Evolutionary conservation across 2,888 invertebrate species (phyloP), one percentile per base, ranked within the genome.

Genomic region (Orthonevra nobilis): DNA sequence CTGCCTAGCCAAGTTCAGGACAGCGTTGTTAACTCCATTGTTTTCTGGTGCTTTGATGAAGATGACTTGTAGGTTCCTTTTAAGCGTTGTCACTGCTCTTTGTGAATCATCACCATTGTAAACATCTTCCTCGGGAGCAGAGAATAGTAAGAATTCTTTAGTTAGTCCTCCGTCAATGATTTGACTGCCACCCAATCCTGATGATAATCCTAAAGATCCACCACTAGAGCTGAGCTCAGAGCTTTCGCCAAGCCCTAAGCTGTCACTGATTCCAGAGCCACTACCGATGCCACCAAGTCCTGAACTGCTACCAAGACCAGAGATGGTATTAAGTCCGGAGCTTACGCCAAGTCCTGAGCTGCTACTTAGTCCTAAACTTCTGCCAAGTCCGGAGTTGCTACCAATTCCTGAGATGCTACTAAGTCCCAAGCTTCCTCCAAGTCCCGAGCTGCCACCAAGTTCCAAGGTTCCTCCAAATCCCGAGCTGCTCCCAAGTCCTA

Each of bases 31-130:
- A 54, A 86, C 20, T 3, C 85, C 86, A 66, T 83, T 85, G 81
- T 86, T 86, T 81, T 86, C 86, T 81, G 87, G 87, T 60, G 86
- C 85, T 83, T 86, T 87, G 75, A 87, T 87, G 83, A 87, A 87
- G 48, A 87, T 75, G 15, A 87, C 86, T 17, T 87, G 87, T 19
- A 88, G 84, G 61, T 83, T 85, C 79, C 85, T 85, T 81, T 86
- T 87, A 68, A 86, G 7, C 2, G 83, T 81, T 50, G 82, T 69
- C 7, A 83, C 82, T 3, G 83, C 82, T 12, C 81, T 82, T 36
- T 85, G 83, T 6, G 81, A 46, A 52, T 83, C 81, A 30, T 82
- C 74, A 3, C 82, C 83, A 64, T 85, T 85, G 58, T 85, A 82
- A 30, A 84, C 84, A 58, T 86, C 87, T 58, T 84, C 85, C 77